Percentiles rank a stretch among this genome's conserved stretches.
phyloP scores from a whole-genome alignment of 2,888 invertebrate genomes.

The Meghimatium bilineatum region DNA sequence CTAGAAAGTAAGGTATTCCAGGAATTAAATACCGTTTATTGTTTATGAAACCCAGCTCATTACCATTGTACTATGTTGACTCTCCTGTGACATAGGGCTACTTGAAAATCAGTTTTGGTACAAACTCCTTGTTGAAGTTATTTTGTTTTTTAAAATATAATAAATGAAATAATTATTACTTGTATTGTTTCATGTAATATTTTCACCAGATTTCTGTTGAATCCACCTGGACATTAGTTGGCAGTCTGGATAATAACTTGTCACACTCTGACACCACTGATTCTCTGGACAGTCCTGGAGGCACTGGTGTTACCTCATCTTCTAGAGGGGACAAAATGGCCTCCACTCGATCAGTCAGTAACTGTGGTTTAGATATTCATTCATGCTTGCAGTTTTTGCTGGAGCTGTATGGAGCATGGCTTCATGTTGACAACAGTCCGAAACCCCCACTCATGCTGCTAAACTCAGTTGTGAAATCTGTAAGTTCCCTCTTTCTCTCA shows the following conservation, averaged over 20 bases:
- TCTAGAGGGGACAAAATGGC: background rate
- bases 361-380: slow-evolving; percentile 86
- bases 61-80: too few relatives aligned
- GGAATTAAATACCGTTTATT: too few relatives aligned
- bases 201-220: slow-evolving; percentile 72
- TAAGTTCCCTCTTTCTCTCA: slow-evolving; percentile 70
- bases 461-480: slow-evolving; percentile 78
- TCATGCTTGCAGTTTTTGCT: slow-evolving; percentile 94
- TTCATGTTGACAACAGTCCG: slow-evolving; percentile 78
- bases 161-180: background rate
- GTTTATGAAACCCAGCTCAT: too few relatives aligned
- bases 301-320: background rate
- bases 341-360: slow-evolving; percentile 72
- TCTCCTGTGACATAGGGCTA: too few relatives aligned
- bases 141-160: too few relatives aligned
- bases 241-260: slow-evolving; percentile 65
- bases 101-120: too few relatives aligned
- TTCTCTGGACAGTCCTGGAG: slow-evolving; percentile 61
- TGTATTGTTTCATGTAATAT: background rate
- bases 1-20: too few relatives aligned
- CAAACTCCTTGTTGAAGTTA: too few relatives aligned
- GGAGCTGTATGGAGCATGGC: slow-evolving; percentile 90
- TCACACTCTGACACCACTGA: slow-evolving; percentile 69
- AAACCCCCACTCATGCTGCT: slow-evolving; percentile 76
- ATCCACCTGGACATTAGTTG: slow-evolving; percentile 74